Evolutionary conservation across 2,797 vertebrate genomes (phyloP).

Genomic region (Scarus forsteni): DNA sequence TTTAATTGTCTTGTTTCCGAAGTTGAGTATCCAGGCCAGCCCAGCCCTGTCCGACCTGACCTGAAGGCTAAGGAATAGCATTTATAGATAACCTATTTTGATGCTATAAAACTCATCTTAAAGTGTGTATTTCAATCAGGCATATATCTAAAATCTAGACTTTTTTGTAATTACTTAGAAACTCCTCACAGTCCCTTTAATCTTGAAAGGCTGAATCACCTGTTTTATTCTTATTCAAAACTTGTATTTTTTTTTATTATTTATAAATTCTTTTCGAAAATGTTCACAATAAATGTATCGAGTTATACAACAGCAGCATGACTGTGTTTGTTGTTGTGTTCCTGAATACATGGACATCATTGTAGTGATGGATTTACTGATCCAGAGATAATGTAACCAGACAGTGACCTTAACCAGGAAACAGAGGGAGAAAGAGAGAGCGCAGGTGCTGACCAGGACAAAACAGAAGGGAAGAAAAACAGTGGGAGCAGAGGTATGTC

Average conservation of each 20-base stretch:
- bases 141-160: too few species aligned
- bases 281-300: not conserved
- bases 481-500: too few species aligned
- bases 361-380: conserved; percentile 59
- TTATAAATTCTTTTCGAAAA: not conserved
- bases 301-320: conserved; percentile 22
- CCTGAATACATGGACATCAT: conserved; percentile 13
- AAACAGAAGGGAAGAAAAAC: not conserved
- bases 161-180: too few species aligned
- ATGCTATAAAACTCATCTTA: too few species aligned
- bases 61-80: too few species aligned
- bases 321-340: conserved; percentile 10
- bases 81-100: too few species aligned
- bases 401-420: conserved; percentile 66
- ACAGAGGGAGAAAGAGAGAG: not conserved
- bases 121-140: too few species aligned
- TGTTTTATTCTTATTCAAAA: not conserved
- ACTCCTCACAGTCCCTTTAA: too few species aligned
- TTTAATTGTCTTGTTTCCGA: too few species aligned
- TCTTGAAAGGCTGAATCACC: too few species aligned
- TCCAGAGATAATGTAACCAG: conserved; percentile 51
- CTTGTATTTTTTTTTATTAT: not conserved
- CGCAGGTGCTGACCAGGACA: not conserved
- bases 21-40: too few species aligned
- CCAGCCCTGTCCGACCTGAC: too few species aligned